Evolutionary conservation across 92 coral and sea anemone genomes (phyloP), one percentile per base, ranked within the genome.

Genomic region (Umimayanthus kanabou): DNA sequence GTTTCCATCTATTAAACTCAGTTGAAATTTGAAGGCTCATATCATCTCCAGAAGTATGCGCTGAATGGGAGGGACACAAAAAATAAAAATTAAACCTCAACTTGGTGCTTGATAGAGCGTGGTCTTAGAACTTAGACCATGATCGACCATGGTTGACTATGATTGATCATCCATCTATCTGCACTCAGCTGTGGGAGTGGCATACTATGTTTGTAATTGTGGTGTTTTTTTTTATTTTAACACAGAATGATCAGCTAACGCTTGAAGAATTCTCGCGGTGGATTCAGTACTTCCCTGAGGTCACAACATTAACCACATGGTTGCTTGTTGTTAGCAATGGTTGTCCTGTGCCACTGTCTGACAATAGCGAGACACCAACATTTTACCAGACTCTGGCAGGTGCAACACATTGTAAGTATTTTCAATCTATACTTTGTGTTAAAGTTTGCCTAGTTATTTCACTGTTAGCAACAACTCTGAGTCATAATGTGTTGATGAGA

Each of bases 321-420:
- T 80, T 97, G 78, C 90, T 97, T 26, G 91, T 95, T 76, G 93
- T 93, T 49, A 92, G 99, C 82, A 97, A 92, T 92, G 99, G 97
- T 2, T 95, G 98, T 82, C 92, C 96, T 39, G 90, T 97, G 23
- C 99, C 96, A 71, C 80, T 97, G 73, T 93, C 99, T 13, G 99
- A 97, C 73, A 95, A 86, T 70, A 96, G 98, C 53, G 99, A 97
- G 80, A 95, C 97, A 45, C 99, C 99, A 49, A 97, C 99, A 75
- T 97, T 97, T 83, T 97, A 97, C 86, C 99, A 97, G 61, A 97
- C 99, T 8, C 79, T 97, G 70, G 96, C 99, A 66, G 92, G 96
- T 87, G 98, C 96, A 74, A 97, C 99, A 57, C 97, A 96, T 53
- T 89, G 99, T 97, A 89, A 96, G 99, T 96, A 71, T 2, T 79